Evolutionary conservation across 2,797 vertebrate genomes (phyloP), one percentile per base, ranked within the genome.

Genomic region (Urocyon cinereoargenteus): DNA sequence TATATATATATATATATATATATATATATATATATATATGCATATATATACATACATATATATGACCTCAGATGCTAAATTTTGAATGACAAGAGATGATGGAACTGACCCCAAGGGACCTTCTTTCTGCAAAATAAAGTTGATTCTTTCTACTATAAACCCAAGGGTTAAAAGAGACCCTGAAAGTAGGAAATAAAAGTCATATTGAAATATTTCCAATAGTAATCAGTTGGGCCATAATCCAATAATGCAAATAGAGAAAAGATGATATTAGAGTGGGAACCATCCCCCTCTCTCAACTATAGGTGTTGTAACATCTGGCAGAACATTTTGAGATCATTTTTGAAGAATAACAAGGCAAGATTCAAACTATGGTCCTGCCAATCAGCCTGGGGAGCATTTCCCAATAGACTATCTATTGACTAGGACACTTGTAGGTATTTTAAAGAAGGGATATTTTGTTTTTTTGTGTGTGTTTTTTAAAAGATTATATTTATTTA

Each of bases 71-170:
- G 73, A 87, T 90, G 64, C 31, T 79, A 92, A 94, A 49, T 75
- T 82, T 84, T 93, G 31, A 59, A 34, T 59, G 40, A 16, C 31
- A 73, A 36, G n/a, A 34, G 16, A 78, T 95, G 40, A 68, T 49
- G n/a, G 19, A 88, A 84, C 13, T 77, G 28, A 81, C 24, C 13
- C 49, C 64, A 70, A 94, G n/a, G n/a, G 13, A 40, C 40, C 2
- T 61, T 22, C 21, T 70, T 88, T 62, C 55, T 88, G 10, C 19
- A 83, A 64, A 85, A n/a, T 3, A 62, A 92, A 68, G 1, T 59
- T n/a, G 53, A 8, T 87, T 92, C 15, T 66, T 94, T 81, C n/a
- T 84, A 28, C 18, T 86, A 26, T 91, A 66, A 97, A 92, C 24
- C 19, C 7, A 36, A 64, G 13, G 2, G 49, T 73, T 28, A 68